Percentiles rank a stretch among this genome's conserved stretches.
These are phyloP conservation scores for Scophthalmus maximus DNA, from an alignment of 2,113 vertebrate genomes.

Conservation along the genomic window DNA sequence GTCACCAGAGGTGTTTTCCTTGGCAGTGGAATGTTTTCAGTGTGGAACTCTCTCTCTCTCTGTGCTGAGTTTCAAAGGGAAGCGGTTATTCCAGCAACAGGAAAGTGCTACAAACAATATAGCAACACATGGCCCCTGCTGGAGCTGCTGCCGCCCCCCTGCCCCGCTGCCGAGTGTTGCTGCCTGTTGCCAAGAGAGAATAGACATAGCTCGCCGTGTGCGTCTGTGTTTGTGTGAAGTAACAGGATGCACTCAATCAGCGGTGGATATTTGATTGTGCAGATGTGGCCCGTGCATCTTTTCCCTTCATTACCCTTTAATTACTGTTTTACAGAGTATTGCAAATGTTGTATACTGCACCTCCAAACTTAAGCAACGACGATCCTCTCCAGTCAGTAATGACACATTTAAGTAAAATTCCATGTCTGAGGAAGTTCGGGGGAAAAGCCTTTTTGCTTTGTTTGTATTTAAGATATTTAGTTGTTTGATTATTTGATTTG, in stretches of 20 bases:
- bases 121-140: constrained; percentile 70
- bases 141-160: constrained; percentile 48
- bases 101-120: constrained; percentile 83
- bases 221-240: constrained; percentile 51
- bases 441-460: not conserved
- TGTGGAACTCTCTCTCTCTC: constrained; percentile 68
- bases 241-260: constrained; percentile 43
- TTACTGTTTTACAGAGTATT: constrained; percentile 27
- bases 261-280: constrained; percentile 51
- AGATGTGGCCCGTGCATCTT: constrained; percentile 58
- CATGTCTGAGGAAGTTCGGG: constrained; percentile 12
- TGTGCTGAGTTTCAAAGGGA: constrained; percentile 74
- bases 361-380: constrained; percentile 35
- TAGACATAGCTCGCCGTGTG: constrained; percentile 36
- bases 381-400: not conserved
- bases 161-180: constrained; percentile 37
- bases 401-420: constrained; percentile 39
- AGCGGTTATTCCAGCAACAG: constrained; percentile 82
- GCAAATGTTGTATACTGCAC: constrained; percentile 26
- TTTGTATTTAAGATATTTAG: constrained; percentile 30
- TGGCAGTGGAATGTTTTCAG: constrained; percentile 80
- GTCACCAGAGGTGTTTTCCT: constrained; percentile 85
- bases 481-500: constrained; percentile 49
- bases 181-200: constrained; percentile 59
- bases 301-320: constrained; percentile 44